Evolutionary conservation across 23 tunicate genomes (phyloP).

Genomic region (Oikopleura dioica): DNA sequence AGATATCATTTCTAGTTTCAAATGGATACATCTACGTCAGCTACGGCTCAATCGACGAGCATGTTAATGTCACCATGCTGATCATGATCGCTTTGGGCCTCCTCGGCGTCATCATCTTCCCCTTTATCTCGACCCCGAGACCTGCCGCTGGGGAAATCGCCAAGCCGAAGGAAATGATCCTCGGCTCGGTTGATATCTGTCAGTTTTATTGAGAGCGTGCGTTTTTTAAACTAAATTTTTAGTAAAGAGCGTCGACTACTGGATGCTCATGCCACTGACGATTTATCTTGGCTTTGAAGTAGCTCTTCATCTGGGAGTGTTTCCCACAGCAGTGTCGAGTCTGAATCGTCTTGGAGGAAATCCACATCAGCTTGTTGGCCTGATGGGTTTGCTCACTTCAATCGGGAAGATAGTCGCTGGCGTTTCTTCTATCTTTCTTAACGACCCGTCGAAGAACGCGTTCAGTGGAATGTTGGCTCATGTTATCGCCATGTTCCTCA

Average conservation of each 20-base stretch:
- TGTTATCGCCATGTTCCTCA: neutral
- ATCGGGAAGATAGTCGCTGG: neutral
- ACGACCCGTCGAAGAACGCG: slow-evolving; percentile 3
- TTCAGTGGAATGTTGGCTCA: neutral
- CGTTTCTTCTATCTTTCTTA: neutral
- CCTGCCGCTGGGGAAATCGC: neutral
- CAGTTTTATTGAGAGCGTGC: too few relatives aligned
- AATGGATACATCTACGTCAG: neutral
- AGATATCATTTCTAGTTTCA: neutral
- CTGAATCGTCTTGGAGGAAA: neutral
- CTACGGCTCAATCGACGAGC: neutral
- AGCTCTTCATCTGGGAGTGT: neutral
- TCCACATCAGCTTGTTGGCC: slow-evolving; percentile 1
- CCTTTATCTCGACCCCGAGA: neutral
- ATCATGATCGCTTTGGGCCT: neutral
- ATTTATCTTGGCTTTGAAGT: slow-evolving; percentile 1
- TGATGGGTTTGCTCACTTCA: neutral
- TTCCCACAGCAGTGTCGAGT: slow-evolving; percentile 11
- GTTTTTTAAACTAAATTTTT: too few relatives aligned
- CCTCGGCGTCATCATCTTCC: neutral
- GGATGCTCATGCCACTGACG: neutral
- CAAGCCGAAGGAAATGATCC: too few relatives aligned
- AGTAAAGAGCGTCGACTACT: too few relatives aligned
- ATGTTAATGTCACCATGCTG: slow-evolving; percentile 1
- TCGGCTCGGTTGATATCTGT: too few relatives aligned